Conservation (phyloP, 2,888 invertebrate species). For the Cataglyphis livida region DNA sequence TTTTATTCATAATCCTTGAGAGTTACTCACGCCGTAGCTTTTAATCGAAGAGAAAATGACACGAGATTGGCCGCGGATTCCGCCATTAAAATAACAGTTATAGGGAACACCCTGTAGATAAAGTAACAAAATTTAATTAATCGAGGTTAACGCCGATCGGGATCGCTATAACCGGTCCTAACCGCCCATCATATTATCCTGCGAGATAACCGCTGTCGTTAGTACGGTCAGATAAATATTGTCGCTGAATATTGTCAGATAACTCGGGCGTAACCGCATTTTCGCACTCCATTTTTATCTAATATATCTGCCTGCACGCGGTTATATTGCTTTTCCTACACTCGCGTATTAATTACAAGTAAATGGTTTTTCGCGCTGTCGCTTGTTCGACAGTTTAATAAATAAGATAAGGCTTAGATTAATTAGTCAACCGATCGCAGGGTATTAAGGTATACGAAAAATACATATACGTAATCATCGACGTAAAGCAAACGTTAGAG, state of each 20-base stretch:
- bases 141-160: constrained; percentile 42
- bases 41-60: not conserved
- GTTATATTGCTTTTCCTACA: constrained; percentile 35
- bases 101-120: constrained; percentile 13
- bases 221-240: constrained; percentile 41
- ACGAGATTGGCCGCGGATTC: too few relatives aligned
- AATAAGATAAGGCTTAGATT: constrained; percentile 37
- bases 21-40: not conserved
- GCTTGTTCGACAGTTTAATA: constrained; percentile 33
- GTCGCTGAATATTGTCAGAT: constrained; percentile 47
- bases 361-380: constrained; percentile 41
- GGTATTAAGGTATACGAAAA: not conserved
- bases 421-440: constrained; percentile 9
- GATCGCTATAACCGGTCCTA: constrained; percentile 28
- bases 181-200: constrained; percentile 43
- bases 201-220: constrained; percentile 47
- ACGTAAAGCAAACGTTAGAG: not conserved
- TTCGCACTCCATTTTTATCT: constrained; percentile 44
- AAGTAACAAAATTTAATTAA: constrained; percentile 48
- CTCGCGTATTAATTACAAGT: constrained; percentile 41
- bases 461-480: not conserved
- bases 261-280: constrained; percentile 44
- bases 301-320: constrained; percentile 10
- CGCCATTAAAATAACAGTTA: constrained; percentile 15
- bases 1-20: not conserved